These are phyloP conservation scores for Propithecus coquereli DNA, from an alignment of 2,113 vertebrate genomes.

Conservation along the genomic window DNA sequence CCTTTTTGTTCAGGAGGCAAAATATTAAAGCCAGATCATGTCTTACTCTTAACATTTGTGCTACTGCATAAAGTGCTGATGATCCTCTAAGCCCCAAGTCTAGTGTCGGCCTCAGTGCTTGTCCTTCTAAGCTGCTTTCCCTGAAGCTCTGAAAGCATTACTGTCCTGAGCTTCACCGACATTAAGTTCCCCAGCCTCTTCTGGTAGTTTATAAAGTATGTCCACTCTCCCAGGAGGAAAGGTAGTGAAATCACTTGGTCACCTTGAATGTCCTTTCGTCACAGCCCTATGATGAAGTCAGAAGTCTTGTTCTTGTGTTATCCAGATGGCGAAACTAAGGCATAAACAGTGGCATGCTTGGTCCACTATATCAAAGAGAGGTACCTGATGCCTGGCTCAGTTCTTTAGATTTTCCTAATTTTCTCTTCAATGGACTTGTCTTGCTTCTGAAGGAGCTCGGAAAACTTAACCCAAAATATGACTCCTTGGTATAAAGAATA, in stretches of 20 bases:
- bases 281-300: background rate
- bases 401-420: background rate
- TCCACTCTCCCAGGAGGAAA: background rate
- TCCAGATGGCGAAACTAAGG: constrained; percentile 9
- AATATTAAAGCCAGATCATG: constrained; percentile 16
- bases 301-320: background rate
- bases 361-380: background rate
- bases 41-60: background rate
- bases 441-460: background rate
- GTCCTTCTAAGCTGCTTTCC: background rate
- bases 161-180: background rate
- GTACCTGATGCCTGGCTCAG: background rate
- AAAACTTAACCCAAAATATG: too few species aligned
- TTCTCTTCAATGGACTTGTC: background rate
- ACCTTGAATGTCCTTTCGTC: background rate
- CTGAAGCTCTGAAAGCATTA: background rate
- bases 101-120: background rate
- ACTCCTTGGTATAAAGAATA: too few species aligned
- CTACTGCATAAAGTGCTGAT: background rate
- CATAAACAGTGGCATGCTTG: background rate
- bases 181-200: background rate
- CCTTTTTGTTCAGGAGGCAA: constrained; percentile 28
- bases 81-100: background rate
- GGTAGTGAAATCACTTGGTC: background rate
- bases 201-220: background rate